Conservation (phyloP, 2,797 vertebrate genomes). For the Phataginus tricuspis region DNA sequence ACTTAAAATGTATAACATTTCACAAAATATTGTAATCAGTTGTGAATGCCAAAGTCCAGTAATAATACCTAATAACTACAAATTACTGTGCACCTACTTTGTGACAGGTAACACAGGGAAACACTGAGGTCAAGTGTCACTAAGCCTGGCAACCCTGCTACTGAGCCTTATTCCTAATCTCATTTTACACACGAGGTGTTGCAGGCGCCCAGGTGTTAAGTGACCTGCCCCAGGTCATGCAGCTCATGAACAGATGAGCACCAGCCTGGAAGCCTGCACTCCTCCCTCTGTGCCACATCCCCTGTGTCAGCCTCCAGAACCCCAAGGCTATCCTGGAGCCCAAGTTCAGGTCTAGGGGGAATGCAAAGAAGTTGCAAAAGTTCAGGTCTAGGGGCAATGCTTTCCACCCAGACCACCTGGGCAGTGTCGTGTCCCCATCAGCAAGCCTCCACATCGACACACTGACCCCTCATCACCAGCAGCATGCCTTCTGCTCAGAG, state of each 20-base stretch:
- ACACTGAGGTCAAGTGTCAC: neutral
- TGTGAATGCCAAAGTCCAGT: neutral
- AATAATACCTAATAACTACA: neutral
- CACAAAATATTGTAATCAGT: neutral
- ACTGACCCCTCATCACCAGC: neutral
- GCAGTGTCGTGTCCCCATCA: neutral
- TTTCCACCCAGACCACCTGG: neutral
- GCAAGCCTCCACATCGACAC: neutral
- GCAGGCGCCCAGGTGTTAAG: neutral
- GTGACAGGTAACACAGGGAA: neutral
- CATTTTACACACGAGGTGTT: neutral
- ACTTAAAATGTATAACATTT: neutral
- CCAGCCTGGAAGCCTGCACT: neutral
- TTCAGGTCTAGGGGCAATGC: neutral
- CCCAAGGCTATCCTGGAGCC: neutral
- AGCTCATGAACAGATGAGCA: neutral
- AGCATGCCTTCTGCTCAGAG: neutral
- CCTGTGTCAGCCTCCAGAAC: neutral
- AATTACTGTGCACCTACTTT: neutral
- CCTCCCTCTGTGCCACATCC: neutral
- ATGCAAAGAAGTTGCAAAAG: neutral
- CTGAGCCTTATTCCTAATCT: neutral
- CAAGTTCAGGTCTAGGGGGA: neutral
- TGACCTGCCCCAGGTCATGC: neutral
- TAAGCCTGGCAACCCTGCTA: neutral